Percentiles rank a stretch among this genome's conserved stretches.
Evolutionary conservation across 2,113 vertebrate genomes (phyloP).

Genomic region (Gopherus flavomarginatus): DNA sequence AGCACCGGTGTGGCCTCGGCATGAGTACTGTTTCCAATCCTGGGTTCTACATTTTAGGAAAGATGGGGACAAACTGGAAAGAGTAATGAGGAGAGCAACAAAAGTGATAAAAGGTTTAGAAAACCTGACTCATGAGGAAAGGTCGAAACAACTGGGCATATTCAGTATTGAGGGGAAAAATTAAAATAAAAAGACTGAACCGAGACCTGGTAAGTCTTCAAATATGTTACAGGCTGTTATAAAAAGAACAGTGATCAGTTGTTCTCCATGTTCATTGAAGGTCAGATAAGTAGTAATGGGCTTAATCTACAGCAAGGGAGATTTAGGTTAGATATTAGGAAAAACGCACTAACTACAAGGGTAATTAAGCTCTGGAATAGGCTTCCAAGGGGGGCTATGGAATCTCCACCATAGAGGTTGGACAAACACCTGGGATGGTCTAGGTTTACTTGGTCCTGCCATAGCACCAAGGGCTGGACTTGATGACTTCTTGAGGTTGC

Average conservation of each 20-base stretch:
- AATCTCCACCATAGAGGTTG: background rate
- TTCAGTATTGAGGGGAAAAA: background rate
- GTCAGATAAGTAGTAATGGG: background rate
- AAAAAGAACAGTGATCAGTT: background rate
- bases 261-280: background rate
- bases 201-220: background rate
- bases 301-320: background rate
- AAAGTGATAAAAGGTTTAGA: background rate
- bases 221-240: background rate
- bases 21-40: background rate
- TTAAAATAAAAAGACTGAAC: background rate
- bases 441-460: background rate
- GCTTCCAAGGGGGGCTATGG: background rate
- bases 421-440: background rate
- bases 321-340: background rate
- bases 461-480: background rate
- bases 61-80: background rate
- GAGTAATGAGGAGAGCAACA: background rate
- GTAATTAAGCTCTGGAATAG: background rate
- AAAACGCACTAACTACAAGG: background rate
- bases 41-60: background rate
- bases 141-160: background rate
- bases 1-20: background rate
- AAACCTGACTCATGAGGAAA: background rate
- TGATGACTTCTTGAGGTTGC: background rate